A percentile compares a stretch with the other conserved stretches of the same genome.
Conservation (phyloP, 2,113 vertebrate species). For the Reinhardtius hippoglossoides region DNA sequence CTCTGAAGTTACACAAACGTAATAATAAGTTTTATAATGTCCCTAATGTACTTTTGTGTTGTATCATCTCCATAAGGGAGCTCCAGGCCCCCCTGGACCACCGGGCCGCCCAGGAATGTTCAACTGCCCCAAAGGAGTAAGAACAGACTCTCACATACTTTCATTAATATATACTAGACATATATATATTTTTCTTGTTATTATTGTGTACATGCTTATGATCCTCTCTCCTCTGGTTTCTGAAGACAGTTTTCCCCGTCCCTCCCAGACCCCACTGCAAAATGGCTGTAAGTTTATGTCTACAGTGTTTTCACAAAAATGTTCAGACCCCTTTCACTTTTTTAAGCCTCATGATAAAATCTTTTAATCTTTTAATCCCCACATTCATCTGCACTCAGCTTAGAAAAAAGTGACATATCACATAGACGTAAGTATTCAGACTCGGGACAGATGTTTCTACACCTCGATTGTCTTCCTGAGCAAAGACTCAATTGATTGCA, state of each 20-base stretch:
- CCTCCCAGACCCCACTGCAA: constrained; percentile 94
- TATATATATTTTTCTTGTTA: not conserved
- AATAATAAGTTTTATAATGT: not conserved
- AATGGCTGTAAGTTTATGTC: constrained; percentile 86
- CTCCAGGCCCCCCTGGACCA: constrained; percentile 88
- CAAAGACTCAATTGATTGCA: too few species aligned
- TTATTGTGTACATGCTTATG: constrained; percentile 12
- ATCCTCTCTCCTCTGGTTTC: constrained; percentile 46
- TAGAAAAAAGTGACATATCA: too few species aligned
- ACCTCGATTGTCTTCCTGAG: not conserved
- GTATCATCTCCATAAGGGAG: constrained; percentile 79
- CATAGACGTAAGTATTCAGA: not conserved
- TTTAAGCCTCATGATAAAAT: not conserved
- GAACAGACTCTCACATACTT: constrained; percentile 30
- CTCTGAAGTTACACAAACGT: too few species aligned
- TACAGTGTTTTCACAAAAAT: not conserved
- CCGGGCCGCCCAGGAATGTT: constrained; percentile 89
- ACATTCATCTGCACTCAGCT: too few species aligned
- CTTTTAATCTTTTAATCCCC: not conserved
- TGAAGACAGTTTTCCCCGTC: constrained; percentile 91
- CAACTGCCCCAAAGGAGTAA: constrained; percentile 92
- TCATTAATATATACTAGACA: not conserved
- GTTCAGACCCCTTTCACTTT: not conserved
- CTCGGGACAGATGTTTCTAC: not conserved
- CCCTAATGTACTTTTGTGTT: not conserved